These are phyloP conservation scores for Leucoptera coffeella DNA, from an alignment of 2,888 invertebrate species.

Conservation along the genomic window DNA sequence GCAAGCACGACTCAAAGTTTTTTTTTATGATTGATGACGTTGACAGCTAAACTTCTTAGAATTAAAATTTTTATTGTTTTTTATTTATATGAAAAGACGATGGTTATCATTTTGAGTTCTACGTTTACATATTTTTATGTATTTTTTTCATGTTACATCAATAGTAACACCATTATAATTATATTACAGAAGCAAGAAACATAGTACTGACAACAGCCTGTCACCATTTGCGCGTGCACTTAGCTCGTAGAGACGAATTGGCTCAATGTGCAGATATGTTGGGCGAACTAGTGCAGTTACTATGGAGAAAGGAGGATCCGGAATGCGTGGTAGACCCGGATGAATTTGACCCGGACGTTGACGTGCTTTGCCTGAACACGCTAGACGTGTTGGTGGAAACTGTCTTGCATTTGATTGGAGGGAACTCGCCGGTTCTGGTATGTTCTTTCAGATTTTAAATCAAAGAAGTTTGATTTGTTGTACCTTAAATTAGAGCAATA, in stretches of 20 bases:
- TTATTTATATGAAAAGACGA: too few species aligned
- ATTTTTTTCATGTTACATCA: too few species aligned
- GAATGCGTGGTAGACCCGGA: slow-evolving; percentile 29
- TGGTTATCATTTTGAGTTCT: too few species aligned
- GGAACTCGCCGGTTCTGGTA: slow-evolving; percentile 64
- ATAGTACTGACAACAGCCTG: slow-evolving; percentile 78
- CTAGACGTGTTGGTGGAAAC: slow-evolving; percentile 82
- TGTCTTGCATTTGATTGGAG: slow-evolving; percentile 73
- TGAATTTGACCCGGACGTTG: slow-evolving; percentile 62
- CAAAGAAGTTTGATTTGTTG: too few species aligned
- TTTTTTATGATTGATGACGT: too few species aligned
- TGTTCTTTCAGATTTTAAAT: too few species aligned
- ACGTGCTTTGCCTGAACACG: slow-evolving; percentile 73
- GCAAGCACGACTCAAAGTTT: too few species aligned
- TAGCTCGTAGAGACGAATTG: slow-evolving; percentile 75
- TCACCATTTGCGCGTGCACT: slow-evolving; percentile 76
- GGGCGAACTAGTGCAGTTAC: slow-evolving; percentile 66
- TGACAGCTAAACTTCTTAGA: too few species aligned
- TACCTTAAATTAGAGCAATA: too few species aligned
- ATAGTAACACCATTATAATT: too few species aligned
- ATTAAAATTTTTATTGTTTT: too few species aligned
- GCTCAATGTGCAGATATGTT: slow-evolving; percentile 81
- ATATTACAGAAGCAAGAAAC: slow-evolving; percentile 76
- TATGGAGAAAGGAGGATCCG: neutral
- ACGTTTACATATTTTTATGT: too few species aligned